phyloP scores from a whole-genome alignment of 2,113 vertebrate genomes.

The Dicentrarchus labrax region DNA sequence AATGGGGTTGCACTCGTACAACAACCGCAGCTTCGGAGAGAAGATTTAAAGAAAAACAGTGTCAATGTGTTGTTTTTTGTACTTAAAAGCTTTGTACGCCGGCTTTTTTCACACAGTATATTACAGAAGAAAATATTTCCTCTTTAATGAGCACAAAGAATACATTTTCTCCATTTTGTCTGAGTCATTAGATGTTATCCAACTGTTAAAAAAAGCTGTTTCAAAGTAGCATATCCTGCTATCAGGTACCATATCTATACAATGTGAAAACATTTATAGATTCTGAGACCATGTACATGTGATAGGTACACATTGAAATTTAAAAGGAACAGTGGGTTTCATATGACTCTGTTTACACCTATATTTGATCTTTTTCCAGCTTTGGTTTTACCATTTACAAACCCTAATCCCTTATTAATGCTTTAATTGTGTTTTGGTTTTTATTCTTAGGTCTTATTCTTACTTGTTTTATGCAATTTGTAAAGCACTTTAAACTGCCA shows the following conservation, averaged over 20 bases:
- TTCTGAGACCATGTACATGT: rapidly evolving
- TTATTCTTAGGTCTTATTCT: no score
- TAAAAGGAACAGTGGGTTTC: neutral
- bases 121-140: no score
- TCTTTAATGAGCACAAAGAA: no score
- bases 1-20: slow-evolving; percentile 99
- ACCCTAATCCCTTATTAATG: neutral
- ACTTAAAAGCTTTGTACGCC: no score
- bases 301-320: neutral
- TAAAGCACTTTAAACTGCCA: neutral
- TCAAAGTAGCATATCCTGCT: neutral
- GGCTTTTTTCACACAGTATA: no score
- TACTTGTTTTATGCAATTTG: neutral
- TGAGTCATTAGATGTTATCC: neutral
- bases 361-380: neutral
- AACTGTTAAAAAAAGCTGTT: neutral
- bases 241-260: neutral
- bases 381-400: neutral
- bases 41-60: neutral
- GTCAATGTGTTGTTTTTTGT: no score
- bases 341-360: neutral
- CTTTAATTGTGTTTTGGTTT: neutral
- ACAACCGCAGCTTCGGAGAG: slow-evolving; percentile 86
- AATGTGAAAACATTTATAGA: neutral
- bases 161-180: neutral